Percentiles rank a stretch among this genome's conserved stretches.
phyloP scores from a whole-genome alignment of 2,797 vertebrate genomes.

The Danio aesculapii region DNA sequence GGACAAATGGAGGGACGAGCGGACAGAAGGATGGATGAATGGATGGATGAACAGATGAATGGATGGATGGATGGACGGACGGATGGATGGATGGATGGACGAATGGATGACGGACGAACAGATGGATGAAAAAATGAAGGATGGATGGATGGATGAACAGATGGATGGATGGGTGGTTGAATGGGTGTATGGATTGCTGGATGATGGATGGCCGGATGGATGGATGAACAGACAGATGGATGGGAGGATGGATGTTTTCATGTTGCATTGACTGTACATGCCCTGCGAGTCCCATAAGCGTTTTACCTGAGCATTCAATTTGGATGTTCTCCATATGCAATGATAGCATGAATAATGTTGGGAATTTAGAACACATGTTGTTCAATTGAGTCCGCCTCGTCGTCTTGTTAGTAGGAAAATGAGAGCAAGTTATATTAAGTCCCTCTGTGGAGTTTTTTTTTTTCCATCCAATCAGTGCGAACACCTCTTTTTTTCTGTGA shows the following conservation, averaged over 20 bases:
- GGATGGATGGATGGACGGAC: no score
- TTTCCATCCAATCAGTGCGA: conserved; percentile 45
- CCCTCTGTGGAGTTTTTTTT: conserved; percentile 41
- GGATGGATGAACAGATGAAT: no score
- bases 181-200: no score
- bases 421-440: conserved; percentile 52
- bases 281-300: background rate
- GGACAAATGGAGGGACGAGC: no score
- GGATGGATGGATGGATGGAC: no score
- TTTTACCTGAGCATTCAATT: conserved; percentile 15
- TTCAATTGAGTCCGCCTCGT: conserved; percentile 25
- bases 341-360: background rate
- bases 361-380: conserved; percentile 38
- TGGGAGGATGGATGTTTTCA: background rate
- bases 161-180: no score
- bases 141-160: no score
- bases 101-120: no score
- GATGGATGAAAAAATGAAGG: no score
- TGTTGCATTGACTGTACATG: background rate
- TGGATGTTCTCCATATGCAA: background rate
- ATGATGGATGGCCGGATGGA: no score
- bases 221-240: no score
- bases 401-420: conserved; percentile 41
- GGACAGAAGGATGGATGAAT: no score
- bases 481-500: conserved; percentile 57